Evolutionary conservation across 2,888 invertebrate genomes (phyloP), one percentile per base, ranked within the genome.

Genomic region (Linhomoeus sp.): DNA sequence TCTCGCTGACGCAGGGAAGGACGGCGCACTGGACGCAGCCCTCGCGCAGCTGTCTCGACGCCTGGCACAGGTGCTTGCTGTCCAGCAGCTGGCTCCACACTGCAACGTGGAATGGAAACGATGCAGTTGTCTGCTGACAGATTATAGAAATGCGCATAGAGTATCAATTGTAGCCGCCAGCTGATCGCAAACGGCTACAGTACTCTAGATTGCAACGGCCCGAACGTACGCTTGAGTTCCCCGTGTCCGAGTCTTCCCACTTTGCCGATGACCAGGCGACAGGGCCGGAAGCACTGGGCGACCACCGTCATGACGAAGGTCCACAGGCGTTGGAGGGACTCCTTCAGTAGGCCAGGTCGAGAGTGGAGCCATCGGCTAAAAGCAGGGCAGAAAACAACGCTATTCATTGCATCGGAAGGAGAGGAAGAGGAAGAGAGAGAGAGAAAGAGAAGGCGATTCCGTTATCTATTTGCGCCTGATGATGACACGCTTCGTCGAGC

Each of bases 181-280:
- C n/a, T 33, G 54, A 38, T n/a, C n/a, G n/a, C n/a, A n/a, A n/a
- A n/a, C n/a, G n/a, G n/a, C n/a, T n/a, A n/a, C n/a, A n/a, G n/a
- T n/a, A n/a, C n/a, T n/a, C n/a, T n/a, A n/a, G n/a, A n/a, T n/a
- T n/a, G n/a, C n/a, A n/a, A n/a, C n/a, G n/a, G n/a, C 23, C 35
- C 15, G 41, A 24, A 52, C 9, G 9, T 57, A 77, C 79, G 84
- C 72, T 88, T 90, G 40, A 97, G 73, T 67, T 99, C 97, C 24
- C 92, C 90, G 64, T 97, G 97, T 0, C 97, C 97, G 51, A 99
- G 81, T 48, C 94, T 76, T 0, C 97, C 97, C 40, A 94, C 77
- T 43, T 94, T 75, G 9, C 94, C 92, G 19, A 99, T 83, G 22
- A 99, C 92, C 48, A 99, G 73, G 48, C 97, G 75, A 87, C 94